Base-by-base conservation (phyloP, 2,113 vertebrate species). In the Nannobrachium achirus region DNA sequence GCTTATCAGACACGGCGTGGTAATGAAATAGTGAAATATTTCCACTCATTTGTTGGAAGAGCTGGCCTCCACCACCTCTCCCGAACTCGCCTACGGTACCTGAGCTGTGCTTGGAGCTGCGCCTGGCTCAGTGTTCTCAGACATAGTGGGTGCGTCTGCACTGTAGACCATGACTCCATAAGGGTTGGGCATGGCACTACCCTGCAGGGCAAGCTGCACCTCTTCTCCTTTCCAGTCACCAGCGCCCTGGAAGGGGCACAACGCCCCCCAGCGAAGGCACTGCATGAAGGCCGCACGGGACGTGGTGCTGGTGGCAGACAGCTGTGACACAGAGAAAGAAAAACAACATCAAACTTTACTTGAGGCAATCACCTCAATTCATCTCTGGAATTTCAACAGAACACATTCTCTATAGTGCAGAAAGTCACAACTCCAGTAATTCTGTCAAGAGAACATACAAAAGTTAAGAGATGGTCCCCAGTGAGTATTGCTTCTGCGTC, bases 191-290 rank as follows among this genome's bases (percentile, higher is more conserved):
- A 7, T 19, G 40, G 91, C 59, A 0, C 95, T 94, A 0, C 95
- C 96, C 6, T 85, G 92, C 73, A 99, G 86, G 11, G 92, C 86
- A 41, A 99, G 73, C 38, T 82, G 86, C 63, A 94, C 91, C 0
- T 89, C 87, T 0, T 84, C 84, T 2, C 83, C 56, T 10, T 57
- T 75, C 64, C 70, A 69, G 53, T 73, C 75, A 1, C 51, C 3
- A 0, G 81, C 6, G 0, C 86, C 86, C 0, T 10, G 83, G 15
- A 62, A 71, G 0, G 96, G 95, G 76, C 67, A 94, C 95, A 95
- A 98, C 14, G 88, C 72, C 0, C 95, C 95, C 97, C 97, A 98
- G 56, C 97, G 92, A 8, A 98, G 71, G 8, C 92, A 88, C 75
- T 94, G 91, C 93, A 96, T 91, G 69, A 94, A 94, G 0, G 93